Base-by-base conservation (phyloP, 2,888 invertebrate species). In the Drosophila mercatorum region DNA sequence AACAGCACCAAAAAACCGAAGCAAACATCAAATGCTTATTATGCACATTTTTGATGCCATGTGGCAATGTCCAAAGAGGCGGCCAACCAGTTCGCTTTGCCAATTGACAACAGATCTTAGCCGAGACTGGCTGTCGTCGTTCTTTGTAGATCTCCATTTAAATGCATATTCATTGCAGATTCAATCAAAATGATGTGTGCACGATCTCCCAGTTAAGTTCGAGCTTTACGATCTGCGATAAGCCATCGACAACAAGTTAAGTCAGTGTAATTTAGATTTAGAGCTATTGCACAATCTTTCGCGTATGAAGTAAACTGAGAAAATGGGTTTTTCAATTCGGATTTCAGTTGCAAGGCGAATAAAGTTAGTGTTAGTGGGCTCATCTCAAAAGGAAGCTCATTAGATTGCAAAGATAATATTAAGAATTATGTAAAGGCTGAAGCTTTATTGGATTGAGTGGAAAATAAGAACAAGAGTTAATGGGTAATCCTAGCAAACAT, bases 141-240 rank as follows among this genome's bases (percentile, higher is more conserved):
- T 83, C 81, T 80, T 66, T 66, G 47, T 59, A 56, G 61, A 61
- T 68, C 2, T 11, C 58, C 68, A 60, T 63, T 65, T 46, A 63
- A 71, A 56, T 52, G 57, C 63, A 75, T 71, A 72, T 68, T 64
- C 68, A 70, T 68, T 65, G 72, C 46, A 52, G 55, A 52, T 72
- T 58, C 74, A 47, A 80, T 69, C 80, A 67, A 68, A 81, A 84
- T 65, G 63, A 77, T 75, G 60, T 72, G 77, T 60, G 67, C 83
- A 87, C 87, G 87, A 87, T 72, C 67, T 76, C 26, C 2, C 52
- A 55, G 59, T 43, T 43, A n/a, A 44, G 67, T 31, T 56, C 28
- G 40, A 62, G 64, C 41, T 47, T 46, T 41, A 22, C 36, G 75
- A 59, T 62, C 44, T 40, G 22, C 47, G 52, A 68, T 47, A 63